A percentile compares a stretch with the other conserved stretches of the same genome.
phyloP scores from a whole-genome alignment of 2,113 vertebrate species.

The Notothenia coriiceps region DNA sequence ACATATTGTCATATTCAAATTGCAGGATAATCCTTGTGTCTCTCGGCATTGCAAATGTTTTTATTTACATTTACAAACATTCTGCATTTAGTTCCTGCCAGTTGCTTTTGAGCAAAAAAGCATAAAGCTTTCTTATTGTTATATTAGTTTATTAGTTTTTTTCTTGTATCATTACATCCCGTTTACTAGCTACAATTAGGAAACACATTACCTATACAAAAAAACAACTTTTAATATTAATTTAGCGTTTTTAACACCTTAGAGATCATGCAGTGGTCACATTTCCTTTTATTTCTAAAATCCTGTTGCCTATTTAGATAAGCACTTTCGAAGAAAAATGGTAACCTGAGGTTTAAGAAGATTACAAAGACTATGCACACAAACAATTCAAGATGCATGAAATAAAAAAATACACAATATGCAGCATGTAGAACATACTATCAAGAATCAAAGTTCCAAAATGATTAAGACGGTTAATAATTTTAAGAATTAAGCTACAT shows the following conservation, averaged over 20 bases:
- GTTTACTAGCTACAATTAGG: too few relatives aligned
- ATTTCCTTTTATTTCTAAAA: neutral
- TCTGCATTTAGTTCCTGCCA: slow-evolving; percentile 3
- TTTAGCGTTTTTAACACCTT: too few relatives aligned
- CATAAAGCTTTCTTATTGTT: neutral
- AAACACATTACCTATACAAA: too few relatives aligned
- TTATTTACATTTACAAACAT: slow-evolving; percentile 33
- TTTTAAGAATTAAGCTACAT: neutral
- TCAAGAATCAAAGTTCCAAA: too few relatives aligned
- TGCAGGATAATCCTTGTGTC: neutral
- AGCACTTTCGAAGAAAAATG: neutral
- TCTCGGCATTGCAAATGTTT: slow-evolving; percentile 37
- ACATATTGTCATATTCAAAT: slow-evolving; percentile 54
- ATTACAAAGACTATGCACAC: too few relatives aligned
- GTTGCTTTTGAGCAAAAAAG: neutral
- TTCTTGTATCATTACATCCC: neutral
- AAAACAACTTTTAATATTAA: too few relatives aligned
- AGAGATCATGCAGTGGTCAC: neutral
- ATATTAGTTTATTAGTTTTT: neutral
- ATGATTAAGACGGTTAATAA: neutral
- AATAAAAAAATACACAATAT: too few relatives aligned
- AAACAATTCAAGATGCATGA: too few relatives aligned
- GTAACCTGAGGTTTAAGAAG: neutral
- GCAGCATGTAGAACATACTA: neutral
- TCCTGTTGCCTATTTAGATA: too few relatives aligned